Conservation (phyloP, 1,140 invertebrate species). For the Diorhabda sublineata region DNA sequence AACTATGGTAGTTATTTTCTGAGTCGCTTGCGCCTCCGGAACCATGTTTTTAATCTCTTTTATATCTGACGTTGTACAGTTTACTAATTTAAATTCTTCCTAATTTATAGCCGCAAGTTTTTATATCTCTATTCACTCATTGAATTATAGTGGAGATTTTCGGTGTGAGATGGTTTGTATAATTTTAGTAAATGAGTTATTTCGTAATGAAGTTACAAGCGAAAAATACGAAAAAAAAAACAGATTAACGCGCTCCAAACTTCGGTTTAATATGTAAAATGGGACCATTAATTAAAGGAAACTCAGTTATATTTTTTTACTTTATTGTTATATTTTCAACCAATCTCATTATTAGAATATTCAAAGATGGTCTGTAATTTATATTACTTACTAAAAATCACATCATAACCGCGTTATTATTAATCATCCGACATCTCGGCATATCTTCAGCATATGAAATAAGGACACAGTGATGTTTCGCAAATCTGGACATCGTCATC, state of each 20-base stretch:
- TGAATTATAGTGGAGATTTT: slow-evolving; percentile 8
- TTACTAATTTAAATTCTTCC: slow-evolving; percentile 18
- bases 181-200: not conserved
- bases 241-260: not conserved
- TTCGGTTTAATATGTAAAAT: not conserved
- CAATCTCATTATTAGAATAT: not conserved
- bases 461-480: too few relatives aligned
- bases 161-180: not conserved
- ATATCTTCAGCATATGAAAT: too few relatives aligned
- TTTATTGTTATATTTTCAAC: not conserved
- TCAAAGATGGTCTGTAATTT: too few relatives aligned
- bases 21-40: slow-evolving; percentile 16
- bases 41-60: slow-evolving; percentile 20
- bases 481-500: too few relatives aligned
- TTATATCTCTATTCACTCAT: slow-evolving; percentile 5
- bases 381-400: too few relatives aligned
- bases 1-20: slow-evolving; percentile 20
- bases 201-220: not conserved
- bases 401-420: too few relatives aligned
- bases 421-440: too few relatives aligned
- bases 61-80: slow-evolving; percentile 20
- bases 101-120: slow-evolving; percentile 14
- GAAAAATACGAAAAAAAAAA: not conserved
- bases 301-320: not conserved
- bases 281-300: not conserved